Evolutionary conservation across 2,888 invertebrate genomes (phyloP).

Genomic region (Adineta ricciae): DNA sequence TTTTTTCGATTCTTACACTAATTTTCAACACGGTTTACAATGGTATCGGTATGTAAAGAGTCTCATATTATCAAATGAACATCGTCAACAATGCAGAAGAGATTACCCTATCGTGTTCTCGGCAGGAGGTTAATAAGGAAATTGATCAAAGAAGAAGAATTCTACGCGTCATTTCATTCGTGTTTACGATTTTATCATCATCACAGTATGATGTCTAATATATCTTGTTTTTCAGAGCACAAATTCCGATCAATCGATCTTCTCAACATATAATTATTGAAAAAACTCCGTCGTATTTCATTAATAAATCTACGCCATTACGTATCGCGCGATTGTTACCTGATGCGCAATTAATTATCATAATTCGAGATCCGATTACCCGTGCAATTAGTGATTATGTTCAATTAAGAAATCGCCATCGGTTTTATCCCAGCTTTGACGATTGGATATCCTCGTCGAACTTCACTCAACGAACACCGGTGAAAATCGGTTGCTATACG

Average conservation of each 20-base stretch:
- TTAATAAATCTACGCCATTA: slow-evolving; percentile 80
- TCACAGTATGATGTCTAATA: slow-evolving; percentile 4
- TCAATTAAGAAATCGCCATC: slow-evolving; percentile 53
- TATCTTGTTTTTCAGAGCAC: slow-evolving; percentile 41
- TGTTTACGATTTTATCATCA: neutral
- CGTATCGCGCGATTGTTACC: slow-evolving; percentile 82
- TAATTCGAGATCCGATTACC: slow-evolving; percentile 71
- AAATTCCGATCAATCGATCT: slow-evolving; percentile 79
- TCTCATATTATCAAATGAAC: neutral
- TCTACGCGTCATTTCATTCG: neutral
- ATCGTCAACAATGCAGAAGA: no score
- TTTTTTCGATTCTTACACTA: slow-evolving; percentile 21
- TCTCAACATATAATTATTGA: slow-evolving; percentile 77
- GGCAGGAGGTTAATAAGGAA: neutral
- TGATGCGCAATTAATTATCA: slow-evolving; percentile 74
- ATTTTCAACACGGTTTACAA: slow-evolving; percentile 28
- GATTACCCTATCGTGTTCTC: no score
- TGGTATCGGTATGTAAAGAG: slow-evolving; percentile 24
- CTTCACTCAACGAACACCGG: slow-evolving; percentile 41
- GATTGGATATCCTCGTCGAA: slow-evolving; percentile 25
- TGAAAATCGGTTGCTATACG: slow-evolving; percentile 69
- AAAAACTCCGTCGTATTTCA: slow-evolving; percentile 89
- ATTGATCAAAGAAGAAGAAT: neutral
- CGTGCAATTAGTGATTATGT: slow-evolving; percentile 88
- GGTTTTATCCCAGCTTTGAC: slow-evolving; percentile 12